These are phyloP conservation scores for Holothuria glaberrima DNA, from an alignment of 35 echinoderm and acorn worm species.

Conservation along the genomic window DNA sequence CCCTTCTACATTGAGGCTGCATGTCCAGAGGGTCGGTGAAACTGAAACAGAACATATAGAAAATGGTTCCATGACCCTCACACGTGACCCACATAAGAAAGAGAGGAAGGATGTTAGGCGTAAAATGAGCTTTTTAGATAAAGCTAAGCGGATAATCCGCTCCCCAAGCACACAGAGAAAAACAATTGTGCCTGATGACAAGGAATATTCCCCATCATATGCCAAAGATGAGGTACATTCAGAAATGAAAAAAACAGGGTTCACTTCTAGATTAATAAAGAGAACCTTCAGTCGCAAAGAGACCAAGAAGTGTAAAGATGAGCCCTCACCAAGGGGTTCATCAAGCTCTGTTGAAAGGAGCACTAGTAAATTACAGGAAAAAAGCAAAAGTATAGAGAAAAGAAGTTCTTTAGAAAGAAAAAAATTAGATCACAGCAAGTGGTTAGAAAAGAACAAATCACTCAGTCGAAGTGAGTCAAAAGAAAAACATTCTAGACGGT, in stretches of 20 bases:
- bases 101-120: constrained; percentile 74
- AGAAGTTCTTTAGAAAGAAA: constrained; percentile 45
- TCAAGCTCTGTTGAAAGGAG: constrained; percentile 18
- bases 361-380: neutral
- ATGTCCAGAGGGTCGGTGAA: constrained; percentile 58
- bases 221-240: constrained; percentile 75
- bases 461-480: constrained; percentile 44
- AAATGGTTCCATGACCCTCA: constrained; percentile 73
- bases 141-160: constrained; percentile 74
- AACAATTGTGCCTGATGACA: constrained; percentile 15
- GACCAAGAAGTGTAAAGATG: constrained; percentile 59
- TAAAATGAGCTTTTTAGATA: constrained; percentile 82
- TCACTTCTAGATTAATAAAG: constrained; percentile 72
- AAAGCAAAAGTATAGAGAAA: constrained; percentile 26
- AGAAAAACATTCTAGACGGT: constrained; percentile 59
- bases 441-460: constrained; percentile 3
- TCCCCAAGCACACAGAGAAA: constrained; percentile 88
- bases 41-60: constrained; percentile 53
- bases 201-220: neutral
- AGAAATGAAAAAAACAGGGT: constrained; percentile 93
- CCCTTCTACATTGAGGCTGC: constrained; percentile 82
- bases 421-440: constrained; percentile 12
- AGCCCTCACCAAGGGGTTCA: constrained; percentile 41
- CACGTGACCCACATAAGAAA: constrained; percentile 60
- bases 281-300: constrained; percentile 76